A percentile compares a stretch with the other conserved stretches of the same genome.
phyloP scores from a whole-genome alignment of 2,888 invertebrate genomes.

The Xestobium rufovillosum region DNA sequence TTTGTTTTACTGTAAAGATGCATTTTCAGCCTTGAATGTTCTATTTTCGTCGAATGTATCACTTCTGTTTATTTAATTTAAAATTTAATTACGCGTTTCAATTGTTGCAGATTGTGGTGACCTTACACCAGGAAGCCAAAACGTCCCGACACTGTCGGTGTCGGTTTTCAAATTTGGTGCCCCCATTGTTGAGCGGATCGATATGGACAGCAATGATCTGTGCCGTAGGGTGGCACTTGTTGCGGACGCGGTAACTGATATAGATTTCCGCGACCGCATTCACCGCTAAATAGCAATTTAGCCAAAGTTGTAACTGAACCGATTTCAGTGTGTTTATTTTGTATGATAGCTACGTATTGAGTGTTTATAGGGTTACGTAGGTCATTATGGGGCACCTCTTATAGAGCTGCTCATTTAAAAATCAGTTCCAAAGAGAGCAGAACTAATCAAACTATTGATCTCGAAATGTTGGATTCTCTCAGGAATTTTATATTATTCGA shows the following conservation, averaged over 20 bases:
- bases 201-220: conserved; percentile 57
- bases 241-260: conserved; percentile 43
- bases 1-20: too few species aligned
- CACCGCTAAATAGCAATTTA: conserved; percentile 3
- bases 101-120: too few species aligned
- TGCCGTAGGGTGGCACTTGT: conserved; percentile 56
- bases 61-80: too few species aligned
- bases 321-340: conserved; percentile 39
- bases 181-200: conserved; percentile 49
- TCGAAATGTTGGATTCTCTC: conserved; percentile 36
- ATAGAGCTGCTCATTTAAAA: too few species aligned
- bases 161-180: conserved; percentile 51
- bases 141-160: too few species aligned
- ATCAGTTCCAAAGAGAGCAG: conserved; percentile 43
- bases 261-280: conserved; percentile 9
- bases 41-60: too few species aligned
- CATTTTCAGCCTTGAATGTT: too few species aligned
- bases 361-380: conserved; percentile 35
- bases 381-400: conserved; percentile 30
- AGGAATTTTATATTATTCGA: conserved; percentile 38
- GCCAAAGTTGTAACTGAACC: conserved; percentile 12
- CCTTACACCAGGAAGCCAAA: too few species aligned
- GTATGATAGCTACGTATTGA: conserved; percentile 28
- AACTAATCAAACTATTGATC: conserved; percentile 44
- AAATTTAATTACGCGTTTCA: too few species aligned